Conservation (phyloP, 2,797 vertebrate genomes). For the Gastrophryne carolinensis region DNA sequence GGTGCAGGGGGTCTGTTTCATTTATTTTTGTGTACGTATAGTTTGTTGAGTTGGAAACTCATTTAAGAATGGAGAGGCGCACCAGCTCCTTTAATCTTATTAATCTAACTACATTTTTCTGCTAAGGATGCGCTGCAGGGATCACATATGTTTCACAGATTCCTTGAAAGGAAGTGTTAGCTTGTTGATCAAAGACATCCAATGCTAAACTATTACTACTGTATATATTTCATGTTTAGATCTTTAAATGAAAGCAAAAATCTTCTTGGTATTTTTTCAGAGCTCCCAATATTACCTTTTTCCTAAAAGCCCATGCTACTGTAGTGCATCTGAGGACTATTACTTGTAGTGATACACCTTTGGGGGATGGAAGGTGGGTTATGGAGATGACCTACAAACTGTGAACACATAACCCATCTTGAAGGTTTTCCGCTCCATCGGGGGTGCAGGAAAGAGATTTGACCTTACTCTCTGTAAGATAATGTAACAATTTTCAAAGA, state of each 20-base stretch:
- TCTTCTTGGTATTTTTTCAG: not conserved
- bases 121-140: too few relatives aligned
- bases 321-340: not conserved
- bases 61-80: too few relatives aligned
- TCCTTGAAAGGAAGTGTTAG: too few relatives aligned
- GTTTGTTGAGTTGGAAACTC: too few relatives aligned
- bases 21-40: too few relatives aligned
- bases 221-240: not conserved
- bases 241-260: not conserved
- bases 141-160: too few relatives aligned
- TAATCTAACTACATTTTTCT: too few relatives aligned
- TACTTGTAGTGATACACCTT: slow-evolving; percentile 9
- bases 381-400: slow-evolving; percentile 14
- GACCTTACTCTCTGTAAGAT: slow-evolving; percentile 37
- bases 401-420: slow-evolving; percentile 6
- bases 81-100: too few relatives aligned
- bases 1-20: too few relatives aligned
- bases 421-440: slow-evolving; percentile 19
- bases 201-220: too few relatives aligned
- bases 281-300: not conserved
- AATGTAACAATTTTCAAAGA: slow-evolving; percentile 49
- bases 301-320: not conserved
- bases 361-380: slow-evolving; percentile 1
- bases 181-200: too few relatives aligned
- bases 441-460: slow-evolving; percentile 19